These are phyloP conservation scores for Tadarida brasiliensis DNA, from an alignment of 2,797 vertebrate species.

Conservation along the genomic window DNA sequence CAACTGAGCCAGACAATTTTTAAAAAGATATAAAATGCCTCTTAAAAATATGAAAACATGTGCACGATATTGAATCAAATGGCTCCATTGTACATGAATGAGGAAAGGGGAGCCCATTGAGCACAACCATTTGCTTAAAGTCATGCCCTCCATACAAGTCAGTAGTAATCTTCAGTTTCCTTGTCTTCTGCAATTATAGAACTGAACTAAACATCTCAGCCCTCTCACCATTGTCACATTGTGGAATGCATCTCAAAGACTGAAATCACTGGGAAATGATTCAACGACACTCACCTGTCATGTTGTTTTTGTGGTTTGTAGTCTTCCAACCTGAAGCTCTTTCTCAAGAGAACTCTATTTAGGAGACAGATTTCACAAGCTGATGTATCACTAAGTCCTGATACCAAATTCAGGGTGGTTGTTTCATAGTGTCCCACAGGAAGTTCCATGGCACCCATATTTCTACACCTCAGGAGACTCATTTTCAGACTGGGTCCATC, in stretches of 20 bases:
- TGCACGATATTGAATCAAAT: background rate
- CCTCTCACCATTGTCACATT: background rate
- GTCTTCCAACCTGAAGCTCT: background rate
- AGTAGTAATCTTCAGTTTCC: background rate
- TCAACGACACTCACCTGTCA: background rate
- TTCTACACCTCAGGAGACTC: background rate
- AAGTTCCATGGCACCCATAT: background rate
- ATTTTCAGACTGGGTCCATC: background rate
- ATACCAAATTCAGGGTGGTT: background rate
- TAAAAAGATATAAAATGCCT: background rate
- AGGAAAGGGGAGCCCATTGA: fast-evolving
- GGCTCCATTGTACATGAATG: background rate
- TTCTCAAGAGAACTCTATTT: background rate
- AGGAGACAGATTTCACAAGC: background rate
- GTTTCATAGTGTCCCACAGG: background rate
- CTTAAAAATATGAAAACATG: background rate
- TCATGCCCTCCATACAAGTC: background rate
- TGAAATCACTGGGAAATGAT: background rate
- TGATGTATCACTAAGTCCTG: background rate
- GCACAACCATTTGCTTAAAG: background rate
- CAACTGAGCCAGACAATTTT: background rate
- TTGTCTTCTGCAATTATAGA: background rate
- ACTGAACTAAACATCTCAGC: background rate
- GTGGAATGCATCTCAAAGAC: background rate
- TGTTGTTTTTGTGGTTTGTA: background rate